Percentiles rank a stretch among this genome's conserved stretches.
phyloP scores from a whole-genome alignment of 2,888 invertebrate species.

The Agrotis clavis region DNA sequence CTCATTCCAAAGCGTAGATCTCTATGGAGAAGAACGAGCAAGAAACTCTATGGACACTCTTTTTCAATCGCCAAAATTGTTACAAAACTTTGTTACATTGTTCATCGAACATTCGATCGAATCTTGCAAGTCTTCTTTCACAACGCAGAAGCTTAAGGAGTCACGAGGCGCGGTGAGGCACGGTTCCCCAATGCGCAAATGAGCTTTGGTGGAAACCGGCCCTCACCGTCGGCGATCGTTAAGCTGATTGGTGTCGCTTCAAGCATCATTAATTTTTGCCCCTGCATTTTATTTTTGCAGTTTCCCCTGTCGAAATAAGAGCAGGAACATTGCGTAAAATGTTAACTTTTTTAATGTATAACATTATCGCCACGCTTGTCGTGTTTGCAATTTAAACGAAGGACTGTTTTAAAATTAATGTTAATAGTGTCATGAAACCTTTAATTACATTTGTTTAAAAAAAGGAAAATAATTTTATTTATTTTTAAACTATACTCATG shows the following conservation, averaged over 20 bases:
- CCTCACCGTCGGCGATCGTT: constrained; percentile 39
- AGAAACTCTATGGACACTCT: too few relatives aligned
- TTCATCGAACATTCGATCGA: too few relatives aligned
- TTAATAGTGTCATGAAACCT: background rate
- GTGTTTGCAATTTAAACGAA: constrained; percentile 4
- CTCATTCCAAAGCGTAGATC: too few relatives aligned
- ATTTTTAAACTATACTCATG: too few relatives aligned
- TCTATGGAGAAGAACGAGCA: too few relatives aligned
- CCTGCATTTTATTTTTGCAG: constrained; percentile 57
- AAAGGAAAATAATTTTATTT: background rate
- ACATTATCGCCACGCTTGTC: constrained; percentile 10
- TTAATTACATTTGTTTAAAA: background rate
- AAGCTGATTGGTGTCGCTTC: constrained; percentile 59
- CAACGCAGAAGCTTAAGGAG: too few relatives aligned
- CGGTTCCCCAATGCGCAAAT: too few relatives aligned
- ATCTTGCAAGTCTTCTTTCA: too few relatives aligned
- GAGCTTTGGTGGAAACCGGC: background rate
- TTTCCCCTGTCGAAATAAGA: constrained; percentile 28
- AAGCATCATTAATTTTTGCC: constrained; percentile 59
- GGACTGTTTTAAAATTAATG: background rate
- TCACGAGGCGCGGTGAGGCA: too few relatives aligned
- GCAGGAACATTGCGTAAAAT: constrained; percentile 14
- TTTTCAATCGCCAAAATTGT: too few relatives aligned
- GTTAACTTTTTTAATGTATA: constrained; percentile 33
- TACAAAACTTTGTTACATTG: too few relatives aligned